These are phyloP conservation scores for Cassiopea andromeda DNA, from an alignment of 30 jellyfish, hydroid and myxozoan species.

Conservation along the genomic window DNA sequence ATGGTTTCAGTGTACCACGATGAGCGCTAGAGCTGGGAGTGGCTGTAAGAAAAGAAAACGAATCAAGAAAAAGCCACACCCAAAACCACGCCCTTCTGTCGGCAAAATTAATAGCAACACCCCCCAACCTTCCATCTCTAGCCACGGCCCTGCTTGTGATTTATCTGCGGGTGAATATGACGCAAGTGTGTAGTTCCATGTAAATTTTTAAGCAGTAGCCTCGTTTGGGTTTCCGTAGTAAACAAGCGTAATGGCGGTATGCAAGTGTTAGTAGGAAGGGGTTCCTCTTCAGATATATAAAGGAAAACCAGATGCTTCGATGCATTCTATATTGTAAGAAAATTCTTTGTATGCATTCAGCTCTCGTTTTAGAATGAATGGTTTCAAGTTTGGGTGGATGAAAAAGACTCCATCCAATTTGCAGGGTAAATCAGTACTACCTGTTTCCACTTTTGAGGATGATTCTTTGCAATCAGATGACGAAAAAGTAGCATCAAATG, in stretches of 20 bases:
- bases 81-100: too few species aligned
- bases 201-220: background rate
- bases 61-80: too few species aligned
- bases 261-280: background rate
- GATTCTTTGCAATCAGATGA: constrained; percentile 10
- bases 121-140: too few species aligned
- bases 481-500: constrained; percentile 21
- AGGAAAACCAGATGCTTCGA: background rate
- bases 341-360: background rate
- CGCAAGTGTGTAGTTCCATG: too few species aligned
- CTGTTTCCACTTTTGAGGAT: background rate
- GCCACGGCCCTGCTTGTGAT: too few species aligned
- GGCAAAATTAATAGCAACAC: too few species aligned
- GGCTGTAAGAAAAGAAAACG: too few species aligned
- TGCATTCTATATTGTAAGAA: too few species aligned
- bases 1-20: too few species aligned
- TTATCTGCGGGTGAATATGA: too few species aligned
- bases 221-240: background rate
- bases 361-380: background rate
- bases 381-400: constrained; percentile 67
- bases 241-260: background rate
- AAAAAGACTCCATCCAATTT: constrained; percentile 25
- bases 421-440: constrained; percentile 38
- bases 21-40: too few species aligned
- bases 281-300: too few species aligned